phyloP scores from a whole-genome alignment of 2,888 invertebrate species.

The Polylopha cassiicola region DNA sequence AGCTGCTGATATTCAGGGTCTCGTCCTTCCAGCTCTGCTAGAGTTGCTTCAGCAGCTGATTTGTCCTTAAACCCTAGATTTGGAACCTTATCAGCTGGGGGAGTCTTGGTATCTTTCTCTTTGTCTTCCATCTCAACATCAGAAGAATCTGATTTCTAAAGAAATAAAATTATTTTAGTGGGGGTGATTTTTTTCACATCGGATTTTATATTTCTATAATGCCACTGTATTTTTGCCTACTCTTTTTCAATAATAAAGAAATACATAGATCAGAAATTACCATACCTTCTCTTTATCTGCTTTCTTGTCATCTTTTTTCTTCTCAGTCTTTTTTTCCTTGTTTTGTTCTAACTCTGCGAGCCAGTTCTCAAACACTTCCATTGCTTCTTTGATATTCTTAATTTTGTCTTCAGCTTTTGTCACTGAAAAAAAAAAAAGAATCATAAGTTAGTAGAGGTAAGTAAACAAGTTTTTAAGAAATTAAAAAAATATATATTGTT shows the following conservation, averaged over 20 bases:
- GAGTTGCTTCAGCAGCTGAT: conserved; percentile 82
- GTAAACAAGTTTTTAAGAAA: background rate
- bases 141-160: no score
- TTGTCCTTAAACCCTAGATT: conserved; percentile 88
- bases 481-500: background rate
- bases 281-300: conserved; percentile 36
- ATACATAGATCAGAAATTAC: conserved; percentile 27
- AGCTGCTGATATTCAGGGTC: conserved; percentile 87
- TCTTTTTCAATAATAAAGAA: conserved; percentile 28
- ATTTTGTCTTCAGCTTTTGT: conserved; percentile 84
- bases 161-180: no score
- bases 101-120: conserved; percentile 46
- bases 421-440: conserved; percentile 54
- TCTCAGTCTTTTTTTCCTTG: conserved; percentile 48
- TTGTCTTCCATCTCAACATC: conserved; percentile 67
- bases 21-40: conserved; percentile 80
- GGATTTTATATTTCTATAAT: conserved; percentile 28
- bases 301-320: conserved; percentile 39
- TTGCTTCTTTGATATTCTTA: conserved; percentile 82
- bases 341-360: conserved; percentile 69
- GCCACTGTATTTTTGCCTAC: conserved; percentile 36
- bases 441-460: conserved; percentile 7
- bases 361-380: conserved; percentile 83
- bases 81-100: conserved; percentile 79
- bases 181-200: background rate